Conservation (phyloP, 2,113 vertebrate species). For the Brevimyrus niger region DNA sequence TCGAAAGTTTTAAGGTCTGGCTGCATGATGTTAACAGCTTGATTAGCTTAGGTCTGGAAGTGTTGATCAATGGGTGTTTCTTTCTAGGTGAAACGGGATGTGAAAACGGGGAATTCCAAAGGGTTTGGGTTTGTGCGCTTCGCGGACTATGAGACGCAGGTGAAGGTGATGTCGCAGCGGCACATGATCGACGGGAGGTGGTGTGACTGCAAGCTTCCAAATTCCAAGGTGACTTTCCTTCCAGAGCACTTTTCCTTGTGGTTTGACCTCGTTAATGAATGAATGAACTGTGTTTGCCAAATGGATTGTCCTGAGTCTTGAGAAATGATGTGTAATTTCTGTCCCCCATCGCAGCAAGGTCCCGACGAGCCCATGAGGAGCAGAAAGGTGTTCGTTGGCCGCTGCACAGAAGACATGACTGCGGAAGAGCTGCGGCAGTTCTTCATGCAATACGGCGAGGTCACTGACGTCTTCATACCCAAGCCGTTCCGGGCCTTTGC, state of each 20-base stretch:
- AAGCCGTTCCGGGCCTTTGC: conserved; percentile 96
- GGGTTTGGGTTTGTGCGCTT: conserved; percentile 98
- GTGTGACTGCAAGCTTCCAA: conserved; percentile 98
- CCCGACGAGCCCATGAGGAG: conserved; percentile 89
- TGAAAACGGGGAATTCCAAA: conserved; percentile 94
- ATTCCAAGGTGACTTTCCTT: conserved; percentile 79
- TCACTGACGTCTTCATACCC: conserved; percentile 97
- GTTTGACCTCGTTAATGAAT: not conserved
- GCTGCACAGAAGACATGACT: conserved; percentile 95
- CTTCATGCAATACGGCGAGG: conserved; percentile 95
- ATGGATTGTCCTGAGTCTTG: not conserved
- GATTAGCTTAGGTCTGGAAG: not conserved
- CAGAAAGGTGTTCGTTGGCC: conserved; percentile 96
- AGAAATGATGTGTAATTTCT: not conserved
- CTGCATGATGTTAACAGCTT: not conserved
- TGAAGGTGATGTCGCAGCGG: conserved; percentile 94
- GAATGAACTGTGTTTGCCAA: not conserved
- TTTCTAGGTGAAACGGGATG: conserved; percentile 86
- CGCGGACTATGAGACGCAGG: conserved; percentile 93
- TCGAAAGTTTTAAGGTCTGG: not conserved
- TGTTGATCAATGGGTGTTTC: not conserved
- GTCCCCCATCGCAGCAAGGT: conserved; percentile 63
- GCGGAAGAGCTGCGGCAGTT: conserved; percentile 91
- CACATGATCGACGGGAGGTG: conserved; percentile 98
- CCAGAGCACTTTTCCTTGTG: not conserved